Percentiles rank a stretch among this genome's conserved stretches.
Evolutionary conservation across 1,140 invertebrate genomes (phyloP).

Genomic region (Macrotrachela quadricornifera): DNA sequence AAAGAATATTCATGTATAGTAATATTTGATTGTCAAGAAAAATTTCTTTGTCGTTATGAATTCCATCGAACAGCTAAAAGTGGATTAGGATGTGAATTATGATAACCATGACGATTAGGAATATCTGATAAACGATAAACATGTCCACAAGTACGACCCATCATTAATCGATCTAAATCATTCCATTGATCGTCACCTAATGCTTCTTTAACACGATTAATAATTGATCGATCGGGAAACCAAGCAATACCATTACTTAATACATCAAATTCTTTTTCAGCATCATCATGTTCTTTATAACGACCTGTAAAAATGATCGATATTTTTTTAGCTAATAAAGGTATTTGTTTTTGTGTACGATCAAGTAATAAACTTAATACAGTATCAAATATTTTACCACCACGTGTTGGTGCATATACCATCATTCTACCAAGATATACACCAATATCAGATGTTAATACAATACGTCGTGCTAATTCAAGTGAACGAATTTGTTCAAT

Average conservation of each 20-base stretch:
- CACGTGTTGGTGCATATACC: neutral
- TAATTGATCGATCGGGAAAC: constrained; percentile 10
- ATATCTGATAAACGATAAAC: constrained; percentile 14
- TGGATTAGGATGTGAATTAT: constrained; percentile 12
- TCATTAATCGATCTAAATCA: constrained; percentile 9
- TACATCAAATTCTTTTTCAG: neutral
- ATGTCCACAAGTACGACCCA: constrained; percentile 9
- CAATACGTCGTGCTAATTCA: no score
- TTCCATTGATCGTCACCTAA: constrained; percentile 13
- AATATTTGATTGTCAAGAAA: no score
- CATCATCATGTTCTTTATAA: constrained; percentile 4
- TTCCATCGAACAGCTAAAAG: no score
- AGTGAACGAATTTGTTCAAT: no score
- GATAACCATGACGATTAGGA: constrained; percentile 13
- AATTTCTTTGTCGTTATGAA: no score
- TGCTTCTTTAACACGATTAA: constrained; percentile 9
- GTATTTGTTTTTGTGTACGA: neutral
- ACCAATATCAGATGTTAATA: no score
- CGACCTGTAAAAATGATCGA: constrained; percentile 12
- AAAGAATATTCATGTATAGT: no score
- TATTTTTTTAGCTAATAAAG: constrained; percentile 11
- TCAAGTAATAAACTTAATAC: constrained; percentile 1
- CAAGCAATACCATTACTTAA: constrained; percentile 11
- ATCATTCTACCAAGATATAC: no score
- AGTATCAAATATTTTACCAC: constrained; percentile 10